Evolutionary conservation across 2,797 vertebrate species (phyloP).

Genomic region (Gallirallus australis): DNA sequence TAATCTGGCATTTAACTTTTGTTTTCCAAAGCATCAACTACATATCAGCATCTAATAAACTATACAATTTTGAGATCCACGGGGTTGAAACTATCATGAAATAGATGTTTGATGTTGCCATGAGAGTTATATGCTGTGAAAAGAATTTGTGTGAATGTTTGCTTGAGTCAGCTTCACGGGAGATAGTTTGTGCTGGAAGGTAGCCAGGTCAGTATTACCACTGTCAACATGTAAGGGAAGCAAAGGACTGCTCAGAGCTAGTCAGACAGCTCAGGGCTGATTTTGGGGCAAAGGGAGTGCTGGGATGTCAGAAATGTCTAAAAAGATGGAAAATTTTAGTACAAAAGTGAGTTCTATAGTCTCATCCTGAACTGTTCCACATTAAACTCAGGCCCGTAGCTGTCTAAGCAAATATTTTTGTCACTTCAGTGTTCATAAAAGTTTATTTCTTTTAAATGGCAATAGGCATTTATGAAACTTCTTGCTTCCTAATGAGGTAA

Average conservation of each 20-base stretch:
- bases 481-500: neutral
- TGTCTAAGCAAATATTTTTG: neutral
- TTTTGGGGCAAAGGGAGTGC: neutral
- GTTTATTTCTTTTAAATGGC: neutral
- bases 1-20: neutral
- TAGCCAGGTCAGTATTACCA: neutral
- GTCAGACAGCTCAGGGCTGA: neutral
- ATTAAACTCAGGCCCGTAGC: neutral
- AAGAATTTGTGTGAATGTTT: neutral
- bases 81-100: neutral
- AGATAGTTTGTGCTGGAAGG: neutral
- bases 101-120: neutral
- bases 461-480: neutral
- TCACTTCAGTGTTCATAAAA: neutral
- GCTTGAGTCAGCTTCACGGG: neutral
- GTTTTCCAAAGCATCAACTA: neutral
- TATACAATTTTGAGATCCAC: neutral
- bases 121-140: neutral
- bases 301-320: neutral
- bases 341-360: neutral
- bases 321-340: neutral
- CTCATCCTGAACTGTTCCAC: neutral
- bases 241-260: neutral
- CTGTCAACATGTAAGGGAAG: neutral
- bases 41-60: neutral